A percentile compares a stretch with the other conserved stretches of the same genome.
These are phyloP conservation scores for Micromussa lordhowensis DNA, from an alignment of 92 coral and sea anemone species.

Conservation along the genomic window DNA sequence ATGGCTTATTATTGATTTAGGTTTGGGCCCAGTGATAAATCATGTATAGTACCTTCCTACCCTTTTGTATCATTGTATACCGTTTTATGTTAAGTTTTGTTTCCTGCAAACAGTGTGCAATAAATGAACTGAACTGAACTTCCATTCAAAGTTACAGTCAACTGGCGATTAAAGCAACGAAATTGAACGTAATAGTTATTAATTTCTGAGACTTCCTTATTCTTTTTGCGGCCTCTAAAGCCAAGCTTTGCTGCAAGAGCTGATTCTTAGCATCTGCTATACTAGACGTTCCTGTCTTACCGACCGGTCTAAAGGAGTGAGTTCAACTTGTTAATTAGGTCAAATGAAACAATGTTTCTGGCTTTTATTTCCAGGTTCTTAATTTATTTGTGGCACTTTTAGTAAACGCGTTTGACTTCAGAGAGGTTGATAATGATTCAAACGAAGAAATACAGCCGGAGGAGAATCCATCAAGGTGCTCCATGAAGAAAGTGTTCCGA, in stretches of 20 bases:
- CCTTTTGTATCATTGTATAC: too few species aligned
- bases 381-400: slow-evolving; percentile 86
- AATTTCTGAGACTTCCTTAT: too few species aligned
- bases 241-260: too few species aligned
- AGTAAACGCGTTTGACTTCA: slow-evolving; percentile 82
- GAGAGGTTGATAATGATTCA: slow-evolving; percentile 62
- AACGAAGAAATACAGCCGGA: slow-evolving; percentile 47
- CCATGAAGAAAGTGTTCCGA: slow-evolving; percentile 17
- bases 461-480: slow-evolving; percentile 5
- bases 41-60: too few species aligned
- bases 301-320: not conserved
- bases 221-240: too few species aligned
- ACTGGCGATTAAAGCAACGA: not conserved
- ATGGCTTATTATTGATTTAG: not conserved
- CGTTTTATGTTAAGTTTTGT: too few species aligned
- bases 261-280: too few species aligned
- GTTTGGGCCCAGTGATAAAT: not conserved
- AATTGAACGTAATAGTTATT: too few species aligned
- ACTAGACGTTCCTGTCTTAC: too few species aligned
- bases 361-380: slow-evolving; percentile 51
- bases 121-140: too few species aligned
- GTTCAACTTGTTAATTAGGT: not conserved
- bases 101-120: too few species aligned
- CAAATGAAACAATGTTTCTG: not conserved
- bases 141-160: not conserved